Percentiles rank a stretch among this genome's conserved stretches.
Evolutionary conservation across 1,140 invertebrate species (phyloP).

Genomic region (Xylocopa sonorina): DNA sequence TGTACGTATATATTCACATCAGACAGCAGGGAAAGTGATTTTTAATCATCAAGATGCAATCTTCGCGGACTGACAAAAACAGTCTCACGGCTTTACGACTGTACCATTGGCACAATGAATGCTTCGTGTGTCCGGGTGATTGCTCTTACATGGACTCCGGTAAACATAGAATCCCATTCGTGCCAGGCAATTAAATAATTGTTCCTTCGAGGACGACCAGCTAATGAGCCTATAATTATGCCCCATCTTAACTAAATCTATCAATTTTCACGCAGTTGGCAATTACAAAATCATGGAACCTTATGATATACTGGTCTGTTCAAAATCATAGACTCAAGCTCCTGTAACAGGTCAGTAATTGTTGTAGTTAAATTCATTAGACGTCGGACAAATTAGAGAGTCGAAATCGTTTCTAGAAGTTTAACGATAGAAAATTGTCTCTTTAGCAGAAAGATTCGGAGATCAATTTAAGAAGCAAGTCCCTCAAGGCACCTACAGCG

Average conservation of each 20-base stretch:
- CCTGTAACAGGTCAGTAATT: too few species aligned
- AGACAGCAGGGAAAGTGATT: constrained; percentile 23
- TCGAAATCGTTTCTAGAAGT: too few species aligned
- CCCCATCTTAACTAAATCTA: not conserved
- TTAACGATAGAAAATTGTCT: too few species aligned
- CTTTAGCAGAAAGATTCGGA: too few species aligned
- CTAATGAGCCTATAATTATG: not conserved
- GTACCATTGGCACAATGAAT: constrained; percentile 5
- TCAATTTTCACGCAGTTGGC: not conserved
- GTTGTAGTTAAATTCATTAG: too few species aligned
- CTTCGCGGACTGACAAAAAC: not conserved
- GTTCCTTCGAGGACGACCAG: not conserved
- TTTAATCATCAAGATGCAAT: constrained; percentile 11
- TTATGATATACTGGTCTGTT: too few species aligned
- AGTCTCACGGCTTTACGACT: not conserved
- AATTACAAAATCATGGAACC: not conserved
- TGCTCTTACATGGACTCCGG: not conserved
- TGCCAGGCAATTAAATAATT: constrained; percentile 5
- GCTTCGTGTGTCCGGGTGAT: not conserved
- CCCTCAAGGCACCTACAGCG: not conserved
- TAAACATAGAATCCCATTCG: constrained; percentile 24
- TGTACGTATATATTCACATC: not conserved
- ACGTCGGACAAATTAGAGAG: too few species aligned
- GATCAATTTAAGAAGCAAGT: not conserved
- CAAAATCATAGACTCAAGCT: too few species aligned